These are phyloP conservation scores for Bellardia pandia DNA, from an alignment of 2,888 invertebrate genomes.

Conservation along the genomic window DNA sequence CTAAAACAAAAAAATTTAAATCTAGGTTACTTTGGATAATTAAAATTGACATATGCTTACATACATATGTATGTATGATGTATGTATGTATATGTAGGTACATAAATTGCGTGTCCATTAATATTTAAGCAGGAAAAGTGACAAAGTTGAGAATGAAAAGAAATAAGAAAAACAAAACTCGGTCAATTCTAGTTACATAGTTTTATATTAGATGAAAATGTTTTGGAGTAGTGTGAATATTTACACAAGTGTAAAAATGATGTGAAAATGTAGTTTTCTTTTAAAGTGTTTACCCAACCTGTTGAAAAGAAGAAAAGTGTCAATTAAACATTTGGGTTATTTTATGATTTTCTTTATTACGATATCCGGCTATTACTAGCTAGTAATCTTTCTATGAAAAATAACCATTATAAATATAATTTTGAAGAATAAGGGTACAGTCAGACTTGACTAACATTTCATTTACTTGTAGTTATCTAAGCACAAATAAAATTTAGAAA, in stretches of 20 bases:
- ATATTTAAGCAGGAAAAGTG: conserved; percentile 31
- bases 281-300: conserved; percentile 7
- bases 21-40: conserved; percentile 44
- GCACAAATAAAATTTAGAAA: no score
- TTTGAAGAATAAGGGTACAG: no score
- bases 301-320: conserved; percentile 26
- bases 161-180: conserved; percentile 15
- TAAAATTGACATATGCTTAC: conserved; percentile 50
- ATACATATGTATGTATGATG: no score
- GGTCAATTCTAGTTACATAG: conserved; percentile 47
- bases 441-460: no score
- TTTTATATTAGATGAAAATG: background rate
- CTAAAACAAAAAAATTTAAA: conserved; percentile 11
- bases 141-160: conserved; percentile 6
- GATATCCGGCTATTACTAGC: background rate
- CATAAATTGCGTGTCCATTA: conserved; percentile 39
- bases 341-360: background rate
- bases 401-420: no score
- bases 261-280: no score
- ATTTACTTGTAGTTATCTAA: no score
- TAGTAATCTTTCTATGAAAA: background rate
- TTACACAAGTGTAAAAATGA: conserved; percentile 1
- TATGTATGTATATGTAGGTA: no score
- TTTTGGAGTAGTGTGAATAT: conserved; percentile 43
- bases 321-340: conserved; percentile 38